A percentile compares a stretch with the other conserved stretches of the same genome.
These are phyloP conservation scores for Pseudomugil tenellus DNA, from an alignment of 2,797 vertebrate species.

Conservation along the genomic window DNA sequence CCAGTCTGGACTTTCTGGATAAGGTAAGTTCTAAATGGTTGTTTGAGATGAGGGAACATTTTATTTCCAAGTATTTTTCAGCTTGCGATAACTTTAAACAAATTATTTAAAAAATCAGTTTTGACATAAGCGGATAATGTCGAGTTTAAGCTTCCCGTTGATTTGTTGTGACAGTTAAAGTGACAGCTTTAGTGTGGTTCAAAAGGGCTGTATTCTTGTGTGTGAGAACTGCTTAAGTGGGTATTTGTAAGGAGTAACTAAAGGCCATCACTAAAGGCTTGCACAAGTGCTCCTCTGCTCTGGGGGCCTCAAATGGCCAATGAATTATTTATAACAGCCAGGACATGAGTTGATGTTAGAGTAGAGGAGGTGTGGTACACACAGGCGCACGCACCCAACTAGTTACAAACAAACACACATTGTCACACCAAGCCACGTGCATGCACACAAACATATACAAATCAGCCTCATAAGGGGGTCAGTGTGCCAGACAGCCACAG, in stretches of 20 bases:
- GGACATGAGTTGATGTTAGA: slow-evolving; percentile 73
- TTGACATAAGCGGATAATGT: slow-evolving; percentile 46
- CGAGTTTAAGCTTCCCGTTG: slow-evolving; percentile 46
- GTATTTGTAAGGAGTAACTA: slow-evolving; percentile 70
- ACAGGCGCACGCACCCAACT: slow-evolving; percentile 33
- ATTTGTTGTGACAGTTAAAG: slow-evolving; percentile 60
- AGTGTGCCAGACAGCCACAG: slow-evolving; percentile 74
- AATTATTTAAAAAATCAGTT: slow-evolving; percentile 20
- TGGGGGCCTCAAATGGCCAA: slow-evolving; percentile 79
- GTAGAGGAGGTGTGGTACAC: slow-evolving; percentile 59
- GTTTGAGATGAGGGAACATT: slow-evolving; percentile 10
- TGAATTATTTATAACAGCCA: slow-evolving; percentile 81
- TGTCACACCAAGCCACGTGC: slow-evolving; percentile 12
- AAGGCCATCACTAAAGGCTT: slow-evolving; percentile 74
- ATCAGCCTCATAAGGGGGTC: slow-evolving; percentile 69
- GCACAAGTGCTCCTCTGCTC: slow-evolving; percentile 72
- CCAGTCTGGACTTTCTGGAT: slow-evolving; percentile 11
- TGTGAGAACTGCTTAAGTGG: slow-evolving; percentile 69
- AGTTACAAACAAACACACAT: slow-evolving; percentile 5
- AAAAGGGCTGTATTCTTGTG: slow-evolving; percentile 56
- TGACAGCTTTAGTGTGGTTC: slow-evolving; percentile 53
- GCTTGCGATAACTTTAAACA: neutral
- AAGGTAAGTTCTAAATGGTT: slow-evolving; percentile 12
- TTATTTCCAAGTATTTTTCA: slow-evolving; percentile 13
- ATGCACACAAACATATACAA: slow-evolving; percentile 37